Percentiles rank a stretch among this genome's conserved stretches.
These are phyloP conservation scores for Gracilinanus agilis DNA, from an alignment of 2,113 vertebrate genomes.

Conservation along the genomic window DNA sequence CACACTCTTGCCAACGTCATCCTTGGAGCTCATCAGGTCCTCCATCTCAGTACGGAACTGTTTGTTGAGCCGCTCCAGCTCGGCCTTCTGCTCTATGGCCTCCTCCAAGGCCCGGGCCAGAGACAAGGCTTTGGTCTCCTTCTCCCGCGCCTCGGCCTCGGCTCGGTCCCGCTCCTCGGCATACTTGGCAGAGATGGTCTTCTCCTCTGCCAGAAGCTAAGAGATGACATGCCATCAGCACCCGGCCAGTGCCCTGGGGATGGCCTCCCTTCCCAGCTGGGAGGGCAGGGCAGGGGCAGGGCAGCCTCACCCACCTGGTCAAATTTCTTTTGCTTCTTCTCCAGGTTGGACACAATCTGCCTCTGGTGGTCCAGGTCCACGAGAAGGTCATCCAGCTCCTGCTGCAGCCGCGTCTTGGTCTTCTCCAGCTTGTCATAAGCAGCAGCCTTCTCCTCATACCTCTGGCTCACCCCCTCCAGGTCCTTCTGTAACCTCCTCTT, in stretches of 20 bases:
- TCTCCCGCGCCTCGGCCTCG: constrained; percentile 90
- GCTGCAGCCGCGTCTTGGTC: constrained; percentile 97
- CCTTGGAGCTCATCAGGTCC: constrained; percentile 98
- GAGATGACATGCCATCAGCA: background rate
- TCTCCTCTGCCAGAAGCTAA: constrained; percentile 89
- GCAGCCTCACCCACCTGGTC: constrained; percentile 90
- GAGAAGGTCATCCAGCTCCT: constrained; percentile 95
- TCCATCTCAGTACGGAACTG: constrained; percentile 96
- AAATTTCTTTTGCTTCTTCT: constrained; percentile 99
- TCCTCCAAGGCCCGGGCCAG: constrained; percentile 93
- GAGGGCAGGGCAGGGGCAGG: constrained; percentile 17
- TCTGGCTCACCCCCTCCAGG: constrained; percentile 90
- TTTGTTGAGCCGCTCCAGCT: constrained; percentile 95
- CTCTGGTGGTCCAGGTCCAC: constrained; percentile 97
- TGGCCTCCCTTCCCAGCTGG: background rate
- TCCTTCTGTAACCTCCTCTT: constrained; percentile 95
- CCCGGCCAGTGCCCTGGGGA: too few relatives aligned
- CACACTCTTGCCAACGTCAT: constrained; percentile 97
- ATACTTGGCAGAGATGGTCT: constrained; percentile 87
- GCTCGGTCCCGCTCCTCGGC: constrained; percentile 88
- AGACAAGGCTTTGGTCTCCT: constrained; percentile 89
- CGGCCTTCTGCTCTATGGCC: constrained; percentile 91
- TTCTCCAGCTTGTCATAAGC: constrained; percentile 98
- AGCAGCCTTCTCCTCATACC: constrained; percentile 92
- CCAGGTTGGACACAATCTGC: constrained; percentile 96